Evolutionary conservation across 2,888 invertebrate genomes (phyloP), one percentile per base, ranked within the genome.

Genomic region (Hypercompe scribonia): DNA sequence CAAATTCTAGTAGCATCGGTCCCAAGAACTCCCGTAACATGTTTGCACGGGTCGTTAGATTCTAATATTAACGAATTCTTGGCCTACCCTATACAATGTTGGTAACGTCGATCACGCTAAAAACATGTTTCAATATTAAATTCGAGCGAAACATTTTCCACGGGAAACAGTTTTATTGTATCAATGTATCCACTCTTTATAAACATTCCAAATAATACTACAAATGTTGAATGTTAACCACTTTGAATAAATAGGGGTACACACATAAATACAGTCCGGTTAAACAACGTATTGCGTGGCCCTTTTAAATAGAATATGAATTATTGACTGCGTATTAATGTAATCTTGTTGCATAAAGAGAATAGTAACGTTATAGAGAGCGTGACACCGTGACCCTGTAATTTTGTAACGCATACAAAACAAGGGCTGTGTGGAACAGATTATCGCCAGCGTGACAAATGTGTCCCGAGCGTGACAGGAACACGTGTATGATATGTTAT

Each of bases 391-490:
- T 72, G 72, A 71, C 72, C 65, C 65, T 61, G 61, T 71, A 69
- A 74, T 72, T 75, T 72, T 65, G 75, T 76, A 78, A 74, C 74
- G 75, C 73, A 72, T 72, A 70, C 80, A 79, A 80, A 83, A 84
- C 78, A 78, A 71, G 74, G 70, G 73, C 80, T 80, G 77, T 71
- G 70, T 65, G 70, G 68, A 68, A 78, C 81, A 81, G 80, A 85
- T 84, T 83, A 85, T 84, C 78, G 78, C 68, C 70, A 21, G 76
- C 77, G 82, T 85, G 84, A 84, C 85, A 84, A 84, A 85, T 85
- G 85, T 77, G 79, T 74, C 78, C 66, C 82, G 77, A 54, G 74
- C 81, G 79, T 84, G 84, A 85, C 84, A 84, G 73, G 74, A 82
- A 81, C 84, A 84, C 81, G 84, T 85, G 84, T 82, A 74, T 78